Percentiles rank a stretch among this genome's conserved stretches.
phyloP scores from a whole-genome alignment of 2,888 invertebrate species.

The Notodonta dromedarius region DNA sequence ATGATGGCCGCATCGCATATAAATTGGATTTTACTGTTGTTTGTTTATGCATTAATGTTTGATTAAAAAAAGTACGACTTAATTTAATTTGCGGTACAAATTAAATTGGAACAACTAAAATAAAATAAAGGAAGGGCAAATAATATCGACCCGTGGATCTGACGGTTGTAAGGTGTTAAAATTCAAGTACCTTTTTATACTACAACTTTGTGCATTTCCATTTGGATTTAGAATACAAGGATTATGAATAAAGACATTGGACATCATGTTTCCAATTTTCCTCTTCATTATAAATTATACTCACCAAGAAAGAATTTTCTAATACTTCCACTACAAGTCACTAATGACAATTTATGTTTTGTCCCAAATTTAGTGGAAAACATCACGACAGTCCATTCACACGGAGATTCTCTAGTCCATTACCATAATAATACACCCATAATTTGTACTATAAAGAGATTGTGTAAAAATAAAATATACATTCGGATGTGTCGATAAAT shows the following conservation, averaged over 20 bases:
- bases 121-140: no score
- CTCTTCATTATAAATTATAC: not conserved
- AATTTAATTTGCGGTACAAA: slow-evolving; percentile 29
- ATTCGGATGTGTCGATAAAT: slow-evolving; percentile 30
- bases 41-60: slow-evolving; percentile 61
- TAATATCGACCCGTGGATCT: no score
- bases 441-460: slow-evolving; percentile 41
- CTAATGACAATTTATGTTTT: slow-evolving; percentile 39
- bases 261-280: not conserved
- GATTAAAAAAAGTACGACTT: slow-evolving; percentile 40
- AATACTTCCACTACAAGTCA: slow-evolving; percentile 25
- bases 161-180: no score
- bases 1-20: slow-evolving; percentile 77
- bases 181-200: no score
- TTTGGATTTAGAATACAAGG: no score
- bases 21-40: slow-evolving; percentile 70
- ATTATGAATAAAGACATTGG: no score
- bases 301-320: slow-evolving; percentile 9
- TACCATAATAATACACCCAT: slow-evolving; percentile 43
- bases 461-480: slow-evolving; percentile 34
- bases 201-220: no score
- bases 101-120: not conserved
- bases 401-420: slow-evolving; percentile 46
- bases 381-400: slow-evolving; percentile 45
- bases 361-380: slow-evolving; percentile 41